Evolutionary conservation across 2,888 invertebrate species (phyloP).

Genomic region (Deroplatys truncata): DNA sequence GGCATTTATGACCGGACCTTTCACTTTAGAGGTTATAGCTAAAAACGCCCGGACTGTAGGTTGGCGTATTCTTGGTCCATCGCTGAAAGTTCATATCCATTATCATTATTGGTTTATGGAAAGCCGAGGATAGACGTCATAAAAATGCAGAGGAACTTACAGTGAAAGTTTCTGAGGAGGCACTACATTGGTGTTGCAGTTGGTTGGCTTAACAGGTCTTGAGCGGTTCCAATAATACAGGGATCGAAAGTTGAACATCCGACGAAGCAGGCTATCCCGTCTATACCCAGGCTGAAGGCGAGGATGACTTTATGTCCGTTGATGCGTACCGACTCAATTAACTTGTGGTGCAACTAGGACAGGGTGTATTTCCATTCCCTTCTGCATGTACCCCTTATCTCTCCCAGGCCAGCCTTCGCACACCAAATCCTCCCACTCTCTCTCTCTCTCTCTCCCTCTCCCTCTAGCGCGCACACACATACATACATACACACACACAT

Average conservation of each 20-base stretch:
- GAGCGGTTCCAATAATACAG: background rate
- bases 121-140: too few relatives aligned
- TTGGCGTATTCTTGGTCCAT: too few relatives aligned
- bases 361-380: background rate
- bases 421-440: conserved; percentile 2
- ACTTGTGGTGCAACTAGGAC: background rate
- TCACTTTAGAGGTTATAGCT: too few relatives aligned
- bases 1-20: too few relatives aligned
- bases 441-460: background rate
- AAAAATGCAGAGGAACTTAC: too few relatives aligned
- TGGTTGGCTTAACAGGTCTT: background rate
- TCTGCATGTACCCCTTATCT: background rate
- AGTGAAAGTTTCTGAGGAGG: too few relatives aligned
- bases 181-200: too few relatives aligned
- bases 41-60: too few relatives aligned
- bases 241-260: background rate
- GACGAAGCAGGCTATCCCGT: background rate
- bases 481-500: background rate
- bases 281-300: background rate
- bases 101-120: too few relatives aligned
- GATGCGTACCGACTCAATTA: conserved; percentile 8
- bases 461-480: background rate
- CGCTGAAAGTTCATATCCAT: too few relatives aligned
- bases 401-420: background rate
- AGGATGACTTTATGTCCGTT: background rate